These are phyloP conservation scores for Melanocharis versteri DNA, from an alignment of 2,113 vertebrate genomes.

Conservation along the genomic window DNA sequence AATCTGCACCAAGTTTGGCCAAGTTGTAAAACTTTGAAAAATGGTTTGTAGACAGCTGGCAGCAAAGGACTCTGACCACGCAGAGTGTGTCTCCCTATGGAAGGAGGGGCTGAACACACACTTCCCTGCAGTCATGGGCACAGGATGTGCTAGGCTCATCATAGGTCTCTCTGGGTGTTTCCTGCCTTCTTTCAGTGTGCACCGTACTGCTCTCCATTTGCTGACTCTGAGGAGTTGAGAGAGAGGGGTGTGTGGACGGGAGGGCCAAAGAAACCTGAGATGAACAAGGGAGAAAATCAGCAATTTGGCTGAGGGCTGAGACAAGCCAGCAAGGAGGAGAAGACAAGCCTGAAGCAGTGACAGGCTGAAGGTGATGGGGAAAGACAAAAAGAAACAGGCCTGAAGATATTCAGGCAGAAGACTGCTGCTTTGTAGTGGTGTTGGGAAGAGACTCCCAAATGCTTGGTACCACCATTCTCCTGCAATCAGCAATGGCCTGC, in stretches of 20 bases:
- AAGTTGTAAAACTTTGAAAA: background rate
- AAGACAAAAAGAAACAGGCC: background rate
- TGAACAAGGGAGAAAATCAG: background rate
- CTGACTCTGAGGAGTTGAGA: background rate
- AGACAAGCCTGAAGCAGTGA: background rate
- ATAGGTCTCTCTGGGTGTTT: background rate
- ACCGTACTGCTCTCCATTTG: background rate
- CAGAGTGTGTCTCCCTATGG: accelerated
- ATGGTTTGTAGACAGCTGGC: background rate
- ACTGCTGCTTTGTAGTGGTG: background rate
- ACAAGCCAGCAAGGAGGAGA: background rate
- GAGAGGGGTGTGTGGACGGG: background rate
- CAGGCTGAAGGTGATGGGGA: background rate
- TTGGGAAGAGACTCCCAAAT: background rate
- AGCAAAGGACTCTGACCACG: background rate
- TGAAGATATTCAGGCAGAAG: background rate
- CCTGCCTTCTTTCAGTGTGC: background rate
- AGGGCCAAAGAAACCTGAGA: background rate
- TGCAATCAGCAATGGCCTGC: background rate
- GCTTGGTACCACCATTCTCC: background rate
- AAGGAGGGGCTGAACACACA: background rate
- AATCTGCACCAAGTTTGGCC: background rate
- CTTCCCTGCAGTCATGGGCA: background rate
- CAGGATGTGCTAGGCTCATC: background rate
- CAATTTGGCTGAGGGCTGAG: background rate